phyloP scores from a whole-genome alignment of 2,888 invertebrate genomes.

The Sussaba pulchella region DNA sequence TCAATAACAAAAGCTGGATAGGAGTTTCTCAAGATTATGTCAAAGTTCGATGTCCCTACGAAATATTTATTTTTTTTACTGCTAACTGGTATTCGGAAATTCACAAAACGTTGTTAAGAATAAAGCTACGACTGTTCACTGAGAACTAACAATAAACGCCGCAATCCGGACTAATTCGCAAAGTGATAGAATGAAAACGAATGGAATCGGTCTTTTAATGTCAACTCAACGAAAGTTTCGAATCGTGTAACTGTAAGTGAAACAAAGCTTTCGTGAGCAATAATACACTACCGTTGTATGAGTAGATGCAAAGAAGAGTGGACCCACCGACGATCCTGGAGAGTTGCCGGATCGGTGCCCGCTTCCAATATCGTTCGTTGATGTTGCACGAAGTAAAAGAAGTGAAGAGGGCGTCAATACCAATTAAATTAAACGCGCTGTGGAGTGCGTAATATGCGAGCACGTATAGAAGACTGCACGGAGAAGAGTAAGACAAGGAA shows the following conservation, averaged over 20 bases:
- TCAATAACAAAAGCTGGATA: too few species aligned
- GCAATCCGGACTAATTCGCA: background rate
- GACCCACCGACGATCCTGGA: constrained; percentile 33
- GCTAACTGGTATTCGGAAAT: background rate
- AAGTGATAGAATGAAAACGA: constrained; percentile 14
- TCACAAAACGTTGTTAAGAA: background rate
- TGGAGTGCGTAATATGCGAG: constrained; percentile 61
- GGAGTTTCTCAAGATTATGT: too few species aligned
- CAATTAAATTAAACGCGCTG: constrained; percentile 81
- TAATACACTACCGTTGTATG: constrained; percentile 62
- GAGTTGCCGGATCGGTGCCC: constrained; percentile 31
- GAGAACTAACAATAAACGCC: background rate
- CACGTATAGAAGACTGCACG: constrained; percentile 53
- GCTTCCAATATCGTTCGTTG: constrained; percentile 53
- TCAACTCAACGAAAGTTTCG: constrained; percentile 46
- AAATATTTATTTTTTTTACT: background rate
- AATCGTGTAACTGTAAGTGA: constrained; percentile 41
- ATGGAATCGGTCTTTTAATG: constrained; percentile 45
- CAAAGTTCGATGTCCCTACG: background rate
- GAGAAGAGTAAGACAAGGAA: constrained; percentile 61
- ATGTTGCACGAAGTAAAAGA: constrained; percentile 15
- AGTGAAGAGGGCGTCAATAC: constrained; percentile 77
- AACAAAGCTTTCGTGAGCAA: constrained; percentile 50
- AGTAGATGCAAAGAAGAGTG: constrained; percentile 57
- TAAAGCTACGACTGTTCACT: background rate